Percentiles rank a stretch among this genome's conserved stretches.
These are phyloP conservation scores for Serinus canaria DNA, from an alignment of 2,113 vertebrate species.

Conservation along the genomic window DNA sequence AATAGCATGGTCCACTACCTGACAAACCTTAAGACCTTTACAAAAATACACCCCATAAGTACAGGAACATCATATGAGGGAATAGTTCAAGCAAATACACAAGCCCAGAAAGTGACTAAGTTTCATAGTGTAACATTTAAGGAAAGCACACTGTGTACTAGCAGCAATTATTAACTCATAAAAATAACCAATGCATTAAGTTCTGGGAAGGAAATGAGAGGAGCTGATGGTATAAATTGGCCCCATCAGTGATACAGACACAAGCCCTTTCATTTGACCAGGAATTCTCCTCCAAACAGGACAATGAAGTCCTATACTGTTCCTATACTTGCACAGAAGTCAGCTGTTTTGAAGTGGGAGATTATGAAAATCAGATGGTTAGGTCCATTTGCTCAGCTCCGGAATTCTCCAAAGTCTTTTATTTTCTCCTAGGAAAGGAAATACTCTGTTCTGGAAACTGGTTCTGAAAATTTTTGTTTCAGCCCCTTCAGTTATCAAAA, in stretches of 20 bases:
- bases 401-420: slow-evolving; percentile 16
- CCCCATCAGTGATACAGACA: neutral
- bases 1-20: neutral
- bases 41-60: neutral
- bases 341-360: neutral
- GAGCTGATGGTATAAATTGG: neutral
- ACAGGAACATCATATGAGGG: neutral
- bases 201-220: neutral
- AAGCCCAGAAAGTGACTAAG: neutral
- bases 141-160: neutral
- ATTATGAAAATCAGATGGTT: slow-evolving; percentile 14
- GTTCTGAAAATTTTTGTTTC: neutral
- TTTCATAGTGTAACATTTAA: neutral
- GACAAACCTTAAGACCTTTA: neutral
- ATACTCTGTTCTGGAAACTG: neutral
- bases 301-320: neutral
- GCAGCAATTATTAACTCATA: neutral
- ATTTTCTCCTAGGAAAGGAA: neutral
- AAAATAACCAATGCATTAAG: neutral
- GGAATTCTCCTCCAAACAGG: neutral
- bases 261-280: neutral
- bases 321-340: neutral
- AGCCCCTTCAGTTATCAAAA: neutral
- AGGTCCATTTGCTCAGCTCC: neutral
- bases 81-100: neutral